Conservation (phyloP, 2,113 vertebrate species). For the Pterocles burchelli region DNA sequence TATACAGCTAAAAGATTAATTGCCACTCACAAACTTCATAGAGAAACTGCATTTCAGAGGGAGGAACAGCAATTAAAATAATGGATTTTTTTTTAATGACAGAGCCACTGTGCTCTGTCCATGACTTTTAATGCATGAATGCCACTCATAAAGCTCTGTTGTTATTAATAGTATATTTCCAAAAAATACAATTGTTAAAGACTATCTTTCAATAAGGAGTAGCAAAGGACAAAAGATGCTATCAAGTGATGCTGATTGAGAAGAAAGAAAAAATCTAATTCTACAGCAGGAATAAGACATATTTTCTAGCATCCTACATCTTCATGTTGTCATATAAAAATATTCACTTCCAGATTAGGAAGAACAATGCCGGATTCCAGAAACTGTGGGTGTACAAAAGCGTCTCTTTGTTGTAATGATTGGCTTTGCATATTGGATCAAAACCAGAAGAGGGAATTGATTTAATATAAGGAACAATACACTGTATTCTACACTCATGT, state of each 20-base stretch:
- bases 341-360: not conserved
- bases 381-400: not conserved
- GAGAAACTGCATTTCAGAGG: not conserved
- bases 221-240: not conserved
- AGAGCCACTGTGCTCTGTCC: not conserved
- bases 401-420: not conserved
- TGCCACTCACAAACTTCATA: not conserved
- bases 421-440: not conserved
- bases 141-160: not conserved
- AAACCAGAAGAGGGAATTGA: slow-evolving; percentile 21
- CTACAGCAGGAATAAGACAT: not conserved
- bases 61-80: not conserved
- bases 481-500: not conserved
- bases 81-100: not conserved
- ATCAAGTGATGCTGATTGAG: not conserved
- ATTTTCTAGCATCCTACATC: not conserved
- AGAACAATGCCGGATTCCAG: not conserved
- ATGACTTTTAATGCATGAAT: not conserved
- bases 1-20: not conserved
- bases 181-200: not conserved
- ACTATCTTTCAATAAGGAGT: not conserved
- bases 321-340: not conserved
- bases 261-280: not conserved
- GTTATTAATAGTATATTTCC: not conserved
- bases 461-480: slow-evolving; percentile 15